phyloP scores from a whole-genome alignment of 2,888 invertebrate genomes.

The Linyphia triangularis region DNA sequence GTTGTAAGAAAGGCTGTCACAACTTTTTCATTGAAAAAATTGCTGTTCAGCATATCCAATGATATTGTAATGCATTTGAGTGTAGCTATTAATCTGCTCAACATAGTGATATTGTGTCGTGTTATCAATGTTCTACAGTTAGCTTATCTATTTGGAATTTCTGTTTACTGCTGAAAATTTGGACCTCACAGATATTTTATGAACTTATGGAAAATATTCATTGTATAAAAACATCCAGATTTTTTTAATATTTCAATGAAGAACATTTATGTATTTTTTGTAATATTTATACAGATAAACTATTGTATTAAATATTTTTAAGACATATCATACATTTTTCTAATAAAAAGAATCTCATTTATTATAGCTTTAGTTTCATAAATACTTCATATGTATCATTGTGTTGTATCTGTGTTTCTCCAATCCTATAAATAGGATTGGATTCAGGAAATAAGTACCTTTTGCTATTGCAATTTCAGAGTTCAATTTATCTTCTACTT shows the following conservation, averaged over 20 bases:
- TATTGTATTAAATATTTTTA: background rate
- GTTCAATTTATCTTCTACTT: background rate
- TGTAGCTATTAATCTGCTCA: slow-evolving; percentile 4
- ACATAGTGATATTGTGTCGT: background rate
- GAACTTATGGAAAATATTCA: background rate
- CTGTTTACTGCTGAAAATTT: background rate
- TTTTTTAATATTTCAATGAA: background rate
- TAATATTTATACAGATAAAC: background rate
- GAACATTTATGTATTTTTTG: background rate
- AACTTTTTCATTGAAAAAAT: slow-evolving; percentile 66
- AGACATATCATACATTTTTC: slow-evolving; percentile 18
- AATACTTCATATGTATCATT: slow-evolving; percentile 12
- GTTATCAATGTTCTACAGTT: background rate
- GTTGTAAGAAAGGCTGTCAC: slow-evolving; percentile 40
- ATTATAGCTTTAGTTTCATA: slow-evolving; percentile 30
- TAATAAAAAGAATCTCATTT: slow-evolving; percentile 23
- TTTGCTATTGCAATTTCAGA: background rate
- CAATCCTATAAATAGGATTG: background rate
- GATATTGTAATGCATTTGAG: background rate
- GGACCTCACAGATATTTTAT: background rate
- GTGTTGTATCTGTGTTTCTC: background rate
- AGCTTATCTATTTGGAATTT: background rate
- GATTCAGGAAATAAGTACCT: background rate
- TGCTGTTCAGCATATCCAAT: slow-evolving; percentile 57
- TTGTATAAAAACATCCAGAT: slow-evolving; percentile 33